Conservation (phyloP, 1,140 invertebrate genomes). For the Lutraria rhynchaena region DNA sequence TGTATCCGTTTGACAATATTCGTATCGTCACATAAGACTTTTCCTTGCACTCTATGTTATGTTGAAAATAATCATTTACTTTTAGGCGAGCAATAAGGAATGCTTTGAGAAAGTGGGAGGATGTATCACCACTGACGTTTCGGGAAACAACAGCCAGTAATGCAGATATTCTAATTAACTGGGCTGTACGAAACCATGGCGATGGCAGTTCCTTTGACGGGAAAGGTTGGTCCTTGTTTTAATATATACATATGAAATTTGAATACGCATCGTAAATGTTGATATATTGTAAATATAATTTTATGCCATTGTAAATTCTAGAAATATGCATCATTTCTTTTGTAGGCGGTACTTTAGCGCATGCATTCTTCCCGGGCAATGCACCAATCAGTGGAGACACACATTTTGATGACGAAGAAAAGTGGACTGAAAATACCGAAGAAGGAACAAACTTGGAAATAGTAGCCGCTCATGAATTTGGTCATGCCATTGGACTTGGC, state of each 20-base stretch:
- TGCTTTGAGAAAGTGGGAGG: slow-evolving; percentile 64
- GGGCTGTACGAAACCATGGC: slow-evolving; percentile 61
- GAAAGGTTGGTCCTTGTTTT: slow-evolving; percentile 57
- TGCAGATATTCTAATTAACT: slow-evolving; percentile 69
- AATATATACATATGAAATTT: no score
- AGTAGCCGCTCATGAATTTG: slow-evolving; percentile 77
- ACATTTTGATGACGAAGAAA: slow-evolving; percentile 80
- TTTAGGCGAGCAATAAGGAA: slow-evolving; percentile 62
- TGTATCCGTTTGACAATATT: no score
- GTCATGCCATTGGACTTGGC: slow-evolving; percentile 72
- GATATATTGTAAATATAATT: no score
- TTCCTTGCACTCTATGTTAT: no score
- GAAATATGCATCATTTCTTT: no score
- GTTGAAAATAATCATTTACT: no score
- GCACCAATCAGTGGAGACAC: slow-evolving; percentile 83
- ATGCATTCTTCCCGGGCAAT: slow-evolving; percentile 83
- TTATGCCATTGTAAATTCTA: no score
- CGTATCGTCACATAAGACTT: no score
- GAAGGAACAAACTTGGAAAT: slow-evolving; percentile 67
- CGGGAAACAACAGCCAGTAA: slow-evolving; percentile 36
- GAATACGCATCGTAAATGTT: no score
- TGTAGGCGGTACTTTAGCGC: slow-evolving; percentile 76
- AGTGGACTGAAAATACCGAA: slow-evolving; percentile 76
- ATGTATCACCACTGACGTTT: slow-evolving; percentile 53
- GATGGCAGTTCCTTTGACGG: slow-evolving; percentile 74